Evolutionary conservation across 1,140 invertebrate species (phyloP).

Genomic region (Sinonovacula constricta): DNA sequence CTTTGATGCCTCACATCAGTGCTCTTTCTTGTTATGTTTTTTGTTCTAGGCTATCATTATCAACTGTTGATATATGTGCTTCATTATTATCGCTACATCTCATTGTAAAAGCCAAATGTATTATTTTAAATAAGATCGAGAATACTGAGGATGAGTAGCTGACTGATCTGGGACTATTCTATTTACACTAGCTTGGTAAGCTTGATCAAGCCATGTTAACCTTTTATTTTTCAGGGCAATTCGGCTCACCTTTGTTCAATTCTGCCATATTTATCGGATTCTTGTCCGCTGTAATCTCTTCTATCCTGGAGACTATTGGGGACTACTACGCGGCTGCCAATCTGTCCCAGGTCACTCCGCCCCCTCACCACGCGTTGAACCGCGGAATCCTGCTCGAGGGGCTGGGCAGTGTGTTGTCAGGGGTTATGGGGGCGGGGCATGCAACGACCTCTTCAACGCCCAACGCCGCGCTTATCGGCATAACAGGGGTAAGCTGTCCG

Average conservation of each 20-base stretch:
- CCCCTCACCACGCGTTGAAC: constrained; percentile 79
- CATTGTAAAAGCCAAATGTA: no score
- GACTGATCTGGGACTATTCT: no score
- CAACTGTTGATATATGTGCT: no score
- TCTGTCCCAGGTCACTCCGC: constrained; percentile 70
- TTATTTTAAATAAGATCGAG: no score
- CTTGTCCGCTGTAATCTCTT: constrained; percentile 75
- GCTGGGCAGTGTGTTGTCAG: constrained; percentile 88
- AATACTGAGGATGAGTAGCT: no score
- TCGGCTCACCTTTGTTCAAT: constrained; percentile 75
- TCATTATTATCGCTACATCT: no score
- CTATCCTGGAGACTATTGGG: constrained; percentile 78
- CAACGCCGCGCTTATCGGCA: constrained; percentile 51
- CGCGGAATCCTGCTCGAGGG: constrained; percentile 91
- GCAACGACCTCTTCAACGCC: constrained; percentile 88
- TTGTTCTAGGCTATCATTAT: no score
- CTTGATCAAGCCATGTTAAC: no score
- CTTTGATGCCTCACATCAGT: no score
- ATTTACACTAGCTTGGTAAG: no score
- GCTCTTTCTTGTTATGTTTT: no score
- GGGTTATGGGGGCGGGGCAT: constrained; percentile 88
- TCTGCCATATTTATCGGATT: constrained; percentile 75
- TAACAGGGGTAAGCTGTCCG: constrained; percentile 63
- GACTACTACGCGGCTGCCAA: constrained; percentile 78
- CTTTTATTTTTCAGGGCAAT: constrained; percentile 71